Conservation (phyloP, 2,113 vertebrate species). For the Erythrolamprus reginae region DNA sequence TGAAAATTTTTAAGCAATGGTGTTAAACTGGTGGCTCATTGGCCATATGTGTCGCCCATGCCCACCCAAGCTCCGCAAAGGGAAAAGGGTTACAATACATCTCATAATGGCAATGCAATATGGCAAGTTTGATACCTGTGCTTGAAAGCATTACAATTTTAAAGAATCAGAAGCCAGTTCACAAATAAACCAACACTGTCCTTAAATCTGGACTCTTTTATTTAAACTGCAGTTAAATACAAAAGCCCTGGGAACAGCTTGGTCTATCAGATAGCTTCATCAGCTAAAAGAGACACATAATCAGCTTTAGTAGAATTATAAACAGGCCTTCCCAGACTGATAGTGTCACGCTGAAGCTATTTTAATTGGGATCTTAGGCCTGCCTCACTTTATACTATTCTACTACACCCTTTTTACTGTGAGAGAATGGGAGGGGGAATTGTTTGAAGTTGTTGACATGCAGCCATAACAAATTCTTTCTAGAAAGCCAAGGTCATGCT, state of each 20-base stretch:
- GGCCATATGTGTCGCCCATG: rapidly evolving
- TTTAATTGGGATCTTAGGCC: too few species aligned
- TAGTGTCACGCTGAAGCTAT: too few species aligned
- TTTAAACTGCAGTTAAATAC: background rate
- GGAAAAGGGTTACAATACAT: too few species aligned
- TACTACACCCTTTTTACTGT: too few species aligned
- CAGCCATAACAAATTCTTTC: too few species aligned
- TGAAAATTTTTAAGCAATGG: background rate
- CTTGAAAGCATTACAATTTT: background rate
- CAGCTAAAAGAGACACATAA: background rate
- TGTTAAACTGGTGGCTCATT: background rate
- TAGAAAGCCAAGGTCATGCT: too few species aligned
- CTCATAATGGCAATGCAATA: too few species aligned
- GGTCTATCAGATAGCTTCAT: background rate
- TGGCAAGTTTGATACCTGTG: background rate
- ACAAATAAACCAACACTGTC: background rate
- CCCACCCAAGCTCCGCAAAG: too few species aligned
- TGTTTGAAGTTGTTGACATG: too few species aligned
- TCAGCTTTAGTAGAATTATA: background rate
- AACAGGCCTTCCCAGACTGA: background rate
- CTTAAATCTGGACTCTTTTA: background rate
- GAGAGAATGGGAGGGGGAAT: too few species aligned
- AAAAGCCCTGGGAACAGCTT: background rate
- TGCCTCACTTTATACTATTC: too few species aligned
- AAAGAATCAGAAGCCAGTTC: background rate